Percentiles rank a stretch among this genome's conserved stretches.
Conservation (phyloP, 2,113 vertebrate species). For the Eira barbara region DNA sequence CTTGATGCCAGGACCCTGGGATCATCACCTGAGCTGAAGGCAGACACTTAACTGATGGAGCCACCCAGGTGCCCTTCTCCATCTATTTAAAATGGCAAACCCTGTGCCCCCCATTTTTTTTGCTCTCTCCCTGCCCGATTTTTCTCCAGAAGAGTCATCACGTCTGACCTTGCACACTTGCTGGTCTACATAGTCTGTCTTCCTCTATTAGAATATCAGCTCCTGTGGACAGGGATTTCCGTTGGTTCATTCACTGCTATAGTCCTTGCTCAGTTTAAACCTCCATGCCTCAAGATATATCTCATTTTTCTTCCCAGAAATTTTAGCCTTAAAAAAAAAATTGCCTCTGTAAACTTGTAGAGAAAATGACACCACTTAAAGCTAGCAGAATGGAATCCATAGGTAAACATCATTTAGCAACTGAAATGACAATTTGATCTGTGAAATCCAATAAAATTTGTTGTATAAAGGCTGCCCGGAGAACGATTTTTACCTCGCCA, state of each 20-base stretch:
- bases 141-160: neutral
- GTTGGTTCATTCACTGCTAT: neutral
- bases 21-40: no score
- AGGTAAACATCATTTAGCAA: neutral
- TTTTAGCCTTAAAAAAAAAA: neutral
- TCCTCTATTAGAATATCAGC: neutral
- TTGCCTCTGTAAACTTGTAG: neutral
- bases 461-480: constrained; percentile 18
- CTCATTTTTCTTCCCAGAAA: constrained; percentile 28
- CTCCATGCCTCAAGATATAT: neutral
- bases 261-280: neutral
- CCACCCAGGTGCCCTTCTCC: no score
- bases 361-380: constrained; percentile 18
- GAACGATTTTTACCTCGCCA: neutral
- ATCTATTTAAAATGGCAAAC: neutral
- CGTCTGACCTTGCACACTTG: no score
- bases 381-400: neutral
- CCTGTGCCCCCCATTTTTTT: neutral
- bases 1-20: no score
- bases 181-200: rapidly evolving
- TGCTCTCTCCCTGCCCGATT: neutral
- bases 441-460: constrained; percentile 28
- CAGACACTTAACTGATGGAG: no score
- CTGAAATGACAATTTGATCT: neutral
- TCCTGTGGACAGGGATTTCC: rapidly evolving